Percentiles rank a stretch among this genome's conserved stretches.
phyloP scores from a whole-genome alignment of 2,888 invertebrate genomes.

The Perdita meconis region DNA sequence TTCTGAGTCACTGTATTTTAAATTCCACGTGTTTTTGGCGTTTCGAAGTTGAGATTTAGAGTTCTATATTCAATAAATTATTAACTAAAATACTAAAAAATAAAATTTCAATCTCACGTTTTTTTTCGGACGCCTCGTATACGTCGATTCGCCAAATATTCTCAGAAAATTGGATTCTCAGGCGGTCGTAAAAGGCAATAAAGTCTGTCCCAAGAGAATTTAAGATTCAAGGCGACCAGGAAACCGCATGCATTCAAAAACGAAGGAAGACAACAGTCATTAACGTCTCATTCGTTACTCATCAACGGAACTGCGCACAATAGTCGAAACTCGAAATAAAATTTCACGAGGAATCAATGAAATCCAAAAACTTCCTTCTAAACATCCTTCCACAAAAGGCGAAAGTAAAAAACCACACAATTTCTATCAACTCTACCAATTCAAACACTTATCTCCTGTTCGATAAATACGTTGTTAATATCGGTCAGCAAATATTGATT shows the following conservation, averaged over 20 bases:
- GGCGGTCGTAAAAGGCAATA: conserved; percentile 65
- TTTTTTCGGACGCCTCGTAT: neutral
- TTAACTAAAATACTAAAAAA: no score
- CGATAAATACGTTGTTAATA: neutral
- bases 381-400: no score
- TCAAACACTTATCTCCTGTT: neutral
- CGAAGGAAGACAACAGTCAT: conserved; percentile 44
- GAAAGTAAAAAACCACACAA: neutral
- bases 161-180: conserved; percentile 42
- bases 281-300: conserved; percentile 35
- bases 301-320: conserved; percentile 19
- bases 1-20: no score
- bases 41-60: no score
- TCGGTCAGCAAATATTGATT: neutral
- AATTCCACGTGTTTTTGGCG: no score
- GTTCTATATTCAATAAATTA: no score
- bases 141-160: conserved; percentile 13
- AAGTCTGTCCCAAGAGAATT: conserved; percentile 52
- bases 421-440: neutral
- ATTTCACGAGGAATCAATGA: no score
- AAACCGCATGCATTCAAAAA: conserved; percentile 57
- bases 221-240: conserved; percentile 77
- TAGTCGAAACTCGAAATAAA: neutral
- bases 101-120: no score
- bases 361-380: no score